Percentiles rank a stretch among this genome's conserved stretches.
Evolutionary conservation across 2,888 invertebrate species (phyloP).

Genomic region (Leucoptera coffeella): DNA sequence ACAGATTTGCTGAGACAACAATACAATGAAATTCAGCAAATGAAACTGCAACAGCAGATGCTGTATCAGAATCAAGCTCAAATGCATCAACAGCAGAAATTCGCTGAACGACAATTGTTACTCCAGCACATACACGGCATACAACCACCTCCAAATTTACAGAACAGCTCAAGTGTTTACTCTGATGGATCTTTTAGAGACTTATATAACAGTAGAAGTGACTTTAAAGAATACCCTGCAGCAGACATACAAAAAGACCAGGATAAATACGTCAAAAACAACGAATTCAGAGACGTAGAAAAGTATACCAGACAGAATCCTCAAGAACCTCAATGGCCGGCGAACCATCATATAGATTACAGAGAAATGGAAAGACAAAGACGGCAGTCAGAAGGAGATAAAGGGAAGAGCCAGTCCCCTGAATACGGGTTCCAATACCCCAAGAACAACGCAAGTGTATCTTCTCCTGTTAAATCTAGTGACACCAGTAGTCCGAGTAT

Average conservation of each 20-base stretch:
- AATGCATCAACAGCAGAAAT: constrained; percentile 59
- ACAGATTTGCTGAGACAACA: constrained; percentile 55
- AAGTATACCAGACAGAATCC: constrained; percentile 28
- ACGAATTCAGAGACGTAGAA: constrained; percentile 32
- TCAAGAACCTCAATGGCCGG: constrained; percentile 29
- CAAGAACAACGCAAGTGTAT: constrained; percentile 17
- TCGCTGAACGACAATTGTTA: constrained; percentile 55
- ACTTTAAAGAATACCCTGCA: constrained; percentile 32
- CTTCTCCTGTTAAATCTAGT: constrained; percentile 44
- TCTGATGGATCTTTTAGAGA: constrained; percentile 42
- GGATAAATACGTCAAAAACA: constrained; percentile 30
- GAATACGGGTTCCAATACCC: constrained; percentile 24
- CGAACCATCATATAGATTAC: constrained; percentile 23
- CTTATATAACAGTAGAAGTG: constrained; percentile 38
- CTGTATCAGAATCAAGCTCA: constrained; percentile 59
- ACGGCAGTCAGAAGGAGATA: constrained; percentile 22
- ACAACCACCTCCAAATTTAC: constrained; percentile 41
- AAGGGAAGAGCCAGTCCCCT: constrained; percentile 24
- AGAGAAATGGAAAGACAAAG: constrained; percentile 27
- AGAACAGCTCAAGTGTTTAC: constrained; percentile 30
- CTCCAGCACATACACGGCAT: constrained; percentile 57
- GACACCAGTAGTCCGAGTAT: constrained; percentile 40
- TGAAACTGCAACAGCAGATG: constrained; percentile 58
- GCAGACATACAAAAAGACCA: constrained; percentile 33
- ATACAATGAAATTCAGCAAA: constrained; percentile 59